Conservation (phyloP, 2,888 invertebrate genomes). For the Lottia gigantea region DNA sequence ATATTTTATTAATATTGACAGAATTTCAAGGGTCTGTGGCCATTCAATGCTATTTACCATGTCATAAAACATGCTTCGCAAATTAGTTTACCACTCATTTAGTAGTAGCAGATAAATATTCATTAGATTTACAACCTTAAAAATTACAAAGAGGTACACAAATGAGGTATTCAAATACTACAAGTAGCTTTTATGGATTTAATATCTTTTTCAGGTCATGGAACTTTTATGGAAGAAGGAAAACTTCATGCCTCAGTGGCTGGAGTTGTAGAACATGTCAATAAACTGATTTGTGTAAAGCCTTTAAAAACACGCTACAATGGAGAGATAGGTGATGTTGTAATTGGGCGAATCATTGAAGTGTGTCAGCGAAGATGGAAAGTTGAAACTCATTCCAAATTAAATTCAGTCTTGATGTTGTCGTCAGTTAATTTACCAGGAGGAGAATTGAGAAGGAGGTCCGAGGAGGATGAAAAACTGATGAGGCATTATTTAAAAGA, state of each 20-base stretch:
- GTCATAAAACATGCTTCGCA: too few relatives aligned
- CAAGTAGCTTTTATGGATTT: not conserved
- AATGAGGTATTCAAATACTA: too few relatives aligned
- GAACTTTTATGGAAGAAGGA: constrained; percentile 86
- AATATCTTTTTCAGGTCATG: constrained; percentile 84
- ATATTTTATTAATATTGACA: too few relatives aligned
- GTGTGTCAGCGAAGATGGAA: constrained; percentile 96
- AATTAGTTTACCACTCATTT: too few relatives aligned
- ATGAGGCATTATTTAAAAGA: constrained; percentile 85
- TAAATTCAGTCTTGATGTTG: constrained; percentile 85
- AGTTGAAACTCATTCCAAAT: constrained; percentile 90
- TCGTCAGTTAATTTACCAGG: constrained; percentile 98
- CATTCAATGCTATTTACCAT: too few relatives aligned
- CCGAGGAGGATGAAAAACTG: constrained; percentile 95
- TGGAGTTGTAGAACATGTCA: constrained; percentile 92
- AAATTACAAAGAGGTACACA: too few relatives aligned
- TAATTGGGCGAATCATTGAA: constrained; percentile 93
- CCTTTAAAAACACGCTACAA: constrained; percentile 85
- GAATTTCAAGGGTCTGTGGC: too few relatives aligned
- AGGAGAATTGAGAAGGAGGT: constrained; percentile 87
- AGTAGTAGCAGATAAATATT: too few relatives aligned
- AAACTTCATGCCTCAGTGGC: constrained; percentile 90
- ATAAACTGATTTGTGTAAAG: constrained; percentile 90
- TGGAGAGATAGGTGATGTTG: constrained; percentile 93
- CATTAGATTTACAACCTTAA: not conserved